Evolutionary conservation across 2,888 invertebrate genomes (phyloP).

Genomic region (Acrocera orbiculus): DNA sequence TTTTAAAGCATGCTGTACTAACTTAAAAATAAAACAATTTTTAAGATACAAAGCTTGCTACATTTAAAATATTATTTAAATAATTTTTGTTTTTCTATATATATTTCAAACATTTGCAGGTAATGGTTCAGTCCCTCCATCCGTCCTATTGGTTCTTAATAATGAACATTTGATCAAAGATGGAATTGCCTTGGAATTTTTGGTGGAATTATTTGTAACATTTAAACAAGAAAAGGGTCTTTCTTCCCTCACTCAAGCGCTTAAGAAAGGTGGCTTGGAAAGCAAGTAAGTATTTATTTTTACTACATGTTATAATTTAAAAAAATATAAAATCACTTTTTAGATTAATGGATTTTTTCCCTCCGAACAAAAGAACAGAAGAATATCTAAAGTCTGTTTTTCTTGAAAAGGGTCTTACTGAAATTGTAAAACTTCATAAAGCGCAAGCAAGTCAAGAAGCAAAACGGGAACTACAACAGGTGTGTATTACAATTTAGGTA

Average conservation of each 20-base stretch:
- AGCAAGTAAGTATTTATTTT: slow-evolving; percentile 34
- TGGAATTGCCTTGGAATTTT: slow-evolving; percentile 85
- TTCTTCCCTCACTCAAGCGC: slow-evolving; percentile 63
- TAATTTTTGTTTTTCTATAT: not conserved
- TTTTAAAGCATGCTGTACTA: slow-evolving; percentile 30
- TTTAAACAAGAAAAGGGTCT: slow-evolving; percentile 85
- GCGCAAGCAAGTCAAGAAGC: slow-evolving; percentile 71
- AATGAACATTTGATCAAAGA: slow-evolving; percentile 89
- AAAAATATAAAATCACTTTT: not conserved
- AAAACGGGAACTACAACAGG: slow-evolving; percentile 57
- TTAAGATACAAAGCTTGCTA: slow-evolving; percentile 26
- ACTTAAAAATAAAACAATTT: slow-evolving; percentile 20
- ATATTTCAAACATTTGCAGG: slow-evolving; percentile 28
- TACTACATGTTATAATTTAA: not conserved
- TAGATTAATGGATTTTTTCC: slow-evolving; percentile 84
- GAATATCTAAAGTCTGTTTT: slow-evolving; percentile 69
- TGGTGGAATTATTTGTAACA: slow-evolving; percentile 78
- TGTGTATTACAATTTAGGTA: slow-evolving; percentile 15
- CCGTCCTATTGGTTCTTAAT: slow-evolving; percentile 68
- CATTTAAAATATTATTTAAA: slow-evolving; percentile 13
- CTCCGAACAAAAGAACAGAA: slow-evolving; percentile 82
- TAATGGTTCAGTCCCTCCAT: slow-evolving; percentile 78
- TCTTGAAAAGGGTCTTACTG: slow-evolving; percentile 59
- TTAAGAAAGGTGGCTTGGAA: slow-evolving; percentile 72
- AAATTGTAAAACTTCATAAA: slow-evolving; percentile 64